These are phyloP conservation scores for Resseliella maxima DNA, from an alignment of 2,888 invertebrate genomes.

Conservation along the genomic window DNA sequence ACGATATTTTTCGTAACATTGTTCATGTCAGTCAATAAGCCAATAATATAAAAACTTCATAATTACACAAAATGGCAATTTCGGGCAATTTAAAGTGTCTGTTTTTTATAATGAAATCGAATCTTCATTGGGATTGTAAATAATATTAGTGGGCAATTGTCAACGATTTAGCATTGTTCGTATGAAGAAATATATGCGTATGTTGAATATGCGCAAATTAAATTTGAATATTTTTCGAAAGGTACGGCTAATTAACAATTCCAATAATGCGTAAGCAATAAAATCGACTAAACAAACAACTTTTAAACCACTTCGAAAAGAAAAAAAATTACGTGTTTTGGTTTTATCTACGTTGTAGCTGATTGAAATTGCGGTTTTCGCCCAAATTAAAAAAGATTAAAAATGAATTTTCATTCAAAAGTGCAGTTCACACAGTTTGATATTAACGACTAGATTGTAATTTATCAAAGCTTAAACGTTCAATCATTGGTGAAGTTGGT, in stretches of 20 bases:
- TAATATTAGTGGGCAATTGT: neutral
- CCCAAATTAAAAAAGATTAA: neutral
- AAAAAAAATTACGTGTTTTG: no score
- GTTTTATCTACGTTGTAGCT: no score
- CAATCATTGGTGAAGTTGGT: constrained; percentile 39
- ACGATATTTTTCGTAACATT: constrained; percentile 43
- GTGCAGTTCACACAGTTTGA: neutral
- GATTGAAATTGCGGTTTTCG: no score
- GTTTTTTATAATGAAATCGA: neutral
- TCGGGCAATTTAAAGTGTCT: neutral
- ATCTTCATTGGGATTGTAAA: neutral
- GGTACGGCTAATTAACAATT: constrained; percentile 17
- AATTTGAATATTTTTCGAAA: neutral
- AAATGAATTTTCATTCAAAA: neutral
- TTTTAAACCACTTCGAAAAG: neutral
- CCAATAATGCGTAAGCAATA: neutral
- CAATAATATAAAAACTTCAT: neutral
- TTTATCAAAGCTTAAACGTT: neutral
- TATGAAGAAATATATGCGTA: neutral
- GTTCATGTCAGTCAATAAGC: constrained; percentile 1
- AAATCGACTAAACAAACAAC: neutral
- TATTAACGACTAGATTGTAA: neutral
- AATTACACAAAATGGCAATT: constrained; percentile 29
- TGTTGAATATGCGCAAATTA: neutral
- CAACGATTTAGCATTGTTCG: neutral